phyloP scores from a whole-genome alignment of 2,113 vertebrate species.

The Dasyurus viverrinus region DNA sequence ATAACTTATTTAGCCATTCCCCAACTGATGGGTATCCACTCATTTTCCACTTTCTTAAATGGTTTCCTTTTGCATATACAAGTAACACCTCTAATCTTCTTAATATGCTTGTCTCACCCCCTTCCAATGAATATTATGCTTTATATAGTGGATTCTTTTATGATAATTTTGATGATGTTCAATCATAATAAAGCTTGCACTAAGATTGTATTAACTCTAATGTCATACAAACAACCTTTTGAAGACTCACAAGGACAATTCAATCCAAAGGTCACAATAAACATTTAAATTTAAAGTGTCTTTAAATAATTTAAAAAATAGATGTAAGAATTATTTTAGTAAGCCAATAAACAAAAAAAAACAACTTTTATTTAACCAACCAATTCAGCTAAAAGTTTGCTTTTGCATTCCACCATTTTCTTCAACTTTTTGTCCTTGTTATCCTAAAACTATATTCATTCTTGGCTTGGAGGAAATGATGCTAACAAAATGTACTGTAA shows the following conservation, averaged over 20 bases:
- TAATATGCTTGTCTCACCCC: neutral
- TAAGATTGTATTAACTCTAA: conserved; percentile 21
- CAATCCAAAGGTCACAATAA: neutral
- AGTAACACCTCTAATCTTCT: conserved; percentile 20
- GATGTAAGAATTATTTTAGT: conserved; percentile 26
- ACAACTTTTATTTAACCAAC: conserved; percentile 27
- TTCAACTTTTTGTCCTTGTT: conserved; percentile 58
- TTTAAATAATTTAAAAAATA: neutral
- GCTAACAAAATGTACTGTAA: conserved; percentile 69
- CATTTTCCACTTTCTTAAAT: neutral
- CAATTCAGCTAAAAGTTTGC: conserved; percentile 31
- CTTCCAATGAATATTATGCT: neutral
- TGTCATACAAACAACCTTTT: conserved; percentile 23
- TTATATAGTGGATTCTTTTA: conserved; percentile 15
- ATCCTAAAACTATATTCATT: conserved; percentile 57
- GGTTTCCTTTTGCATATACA: conserved; percentile 17
- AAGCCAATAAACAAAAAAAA: conserved; percentile 36
- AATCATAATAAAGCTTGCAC: neutral
- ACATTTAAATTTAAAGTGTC: neutral
- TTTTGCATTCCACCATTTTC: conserved; percentile 56
- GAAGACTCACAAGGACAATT: conserved; percentile 35
- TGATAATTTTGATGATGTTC: neutral
- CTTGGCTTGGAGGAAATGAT: conserved; percentile 58
- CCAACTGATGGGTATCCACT: too few relatives aligned
- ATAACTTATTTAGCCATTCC: too few relatives aligned